Conservation (phyloP, 2,797 vertebrate genomes). For the Philypnodon macrostomus region DNA sequence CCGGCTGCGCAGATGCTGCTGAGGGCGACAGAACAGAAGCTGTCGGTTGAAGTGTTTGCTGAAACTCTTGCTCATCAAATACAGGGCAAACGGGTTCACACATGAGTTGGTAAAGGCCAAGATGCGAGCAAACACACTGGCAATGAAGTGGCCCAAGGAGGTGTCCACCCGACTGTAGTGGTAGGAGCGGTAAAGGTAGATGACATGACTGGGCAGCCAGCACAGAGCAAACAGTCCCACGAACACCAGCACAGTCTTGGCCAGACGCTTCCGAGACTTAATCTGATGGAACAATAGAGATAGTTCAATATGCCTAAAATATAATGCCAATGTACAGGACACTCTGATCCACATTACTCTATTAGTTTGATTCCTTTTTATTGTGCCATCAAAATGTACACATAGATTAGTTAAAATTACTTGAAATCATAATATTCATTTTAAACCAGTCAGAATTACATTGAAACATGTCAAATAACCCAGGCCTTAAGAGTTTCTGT, state of each 20-base stretch:
- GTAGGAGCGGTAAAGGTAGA: constrained; percentile 95
- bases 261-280: constrained; percentile 89
- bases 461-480: no score
- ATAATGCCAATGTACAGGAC: no score
- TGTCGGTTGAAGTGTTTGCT: constrained; percentile 92
- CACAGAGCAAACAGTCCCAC: constrained; percentile 92
- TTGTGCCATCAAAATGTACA: no score
- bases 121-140: constrained; percentile 83
- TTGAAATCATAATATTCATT: no score
- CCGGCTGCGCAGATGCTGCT: constrained; percentile 38
- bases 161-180: constrained; percentile 90
- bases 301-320: no score
- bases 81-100: constrained; percentile 93
- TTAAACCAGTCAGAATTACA: no score
- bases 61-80: constrained; percentile 93
- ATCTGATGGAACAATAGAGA: constrained; percentile 72
- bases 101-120: constrained; percentile 94
- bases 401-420: no score
- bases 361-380: no score
- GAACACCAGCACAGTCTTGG: constrained; percentile 93
- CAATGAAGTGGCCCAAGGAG: constrained; percentile 84
- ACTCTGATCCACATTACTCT: no score
- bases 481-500: no score
- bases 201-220: constrained; percentile 92
- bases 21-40: constrained; percentile 82